Base-by-base conservation (phyloP, 2,113 vertebrate genomes). In the Tachycineta bicolor region DNA sequence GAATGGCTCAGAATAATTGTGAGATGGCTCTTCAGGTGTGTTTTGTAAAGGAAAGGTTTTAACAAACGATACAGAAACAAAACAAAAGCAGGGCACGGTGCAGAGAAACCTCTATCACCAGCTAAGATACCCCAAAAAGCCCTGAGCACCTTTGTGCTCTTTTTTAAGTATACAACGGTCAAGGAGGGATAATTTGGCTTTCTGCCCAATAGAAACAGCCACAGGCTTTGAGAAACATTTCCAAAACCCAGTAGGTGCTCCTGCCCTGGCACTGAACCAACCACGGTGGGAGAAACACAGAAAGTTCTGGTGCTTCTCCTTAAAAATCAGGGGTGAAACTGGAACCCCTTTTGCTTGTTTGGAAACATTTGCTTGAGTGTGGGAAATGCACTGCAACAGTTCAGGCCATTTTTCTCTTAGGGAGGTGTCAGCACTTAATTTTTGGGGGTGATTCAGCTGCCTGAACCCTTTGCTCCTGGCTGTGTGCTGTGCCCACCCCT, bases 341-440 rank as follows among this genome's bases (percentile, higher is more conserved):
- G n/a, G 58, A 37, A 59, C n/a, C 23, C 56, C n/a, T 59, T 59
- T 37, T 37, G 23, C 14, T 59, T 37, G 17, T 59, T 17, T 37
- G 58, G 58, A 25, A 37, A 59, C 58, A 37, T 37, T 59, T 34
- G 6, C n/a, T 37, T 59, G 58, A 12, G 58, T 59, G n/a, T 59
- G 58, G 23, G 58, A 59, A 59, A 59, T 59, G 23, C n/a, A 24
- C 58, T 16, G 22, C 58, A 37, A 24, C 23, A 7, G 0, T 9
- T 78, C 3, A 1, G 50, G 46, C 5, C 0, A 0, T 31, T 37
- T 69, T 87, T 49, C 34, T 70, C 9, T 15, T 16, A 3, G 50
- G 1, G 10, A 29, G 7, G n/a, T 52, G 62, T 26, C 11, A 12
- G 26, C 0, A 3, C 5, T 39, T 10, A 90, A 12, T 23, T 1